Evolutionary conservation across 2,113 vertebrate genomes (phyloP).

Genomic region (Amphiprion ocellaris): DNA sequence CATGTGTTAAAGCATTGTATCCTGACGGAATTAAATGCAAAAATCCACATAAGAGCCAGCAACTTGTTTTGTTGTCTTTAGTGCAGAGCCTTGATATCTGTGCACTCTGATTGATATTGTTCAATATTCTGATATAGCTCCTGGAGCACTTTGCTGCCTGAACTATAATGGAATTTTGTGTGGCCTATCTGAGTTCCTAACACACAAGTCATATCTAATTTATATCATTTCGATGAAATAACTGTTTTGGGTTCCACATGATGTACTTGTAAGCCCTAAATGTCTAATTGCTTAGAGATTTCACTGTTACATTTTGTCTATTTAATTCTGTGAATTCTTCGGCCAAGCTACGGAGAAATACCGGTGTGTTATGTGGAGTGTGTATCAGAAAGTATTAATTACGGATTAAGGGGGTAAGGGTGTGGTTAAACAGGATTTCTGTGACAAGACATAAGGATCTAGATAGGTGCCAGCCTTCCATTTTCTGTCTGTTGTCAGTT

Average conservation of each 20-base stretch:
- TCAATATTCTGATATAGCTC: background rate
- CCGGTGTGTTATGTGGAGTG: conserved; percentile 1
- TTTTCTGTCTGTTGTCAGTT: conserved; percentile 20
- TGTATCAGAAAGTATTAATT: conserved; percentile 25
- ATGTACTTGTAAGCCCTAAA: no score
- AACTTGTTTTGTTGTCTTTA: conserved; percentile 35
- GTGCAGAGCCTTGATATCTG: background rate
- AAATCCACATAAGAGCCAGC: background rate
- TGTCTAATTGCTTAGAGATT: no score
- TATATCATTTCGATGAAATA: no score
- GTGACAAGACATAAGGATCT: conserved; percentile 1
- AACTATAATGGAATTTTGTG: background rate
- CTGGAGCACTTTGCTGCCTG: background rate
- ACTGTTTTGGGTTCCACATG: no score
- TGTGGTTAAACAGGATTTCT: conserved; percentile 34
- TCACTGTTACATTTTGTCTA: background rate
- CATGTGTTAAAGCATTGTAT: conserved; percentile 25
- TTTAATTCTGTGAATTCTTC: background rate
- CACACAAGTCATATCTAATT: background rate
- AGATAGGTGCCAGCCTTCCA: conserved; percentile 13
- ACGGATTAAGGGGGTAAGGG: conserved; percentile 12
- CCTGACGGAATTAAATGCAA: conserved; percentile 41
- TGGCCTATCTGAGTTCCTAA: background rate
- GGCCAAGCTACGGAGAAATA: background rate
- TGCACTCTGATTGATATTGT: background rate